A percentile compares a stretch with the other conserved stretches of the same genome.
These are phyloP conservation scores for Hypsibius dujardini DNA, from an alignment of 1,140 invertebrate species.

Conservation along the genomic window DNA sequence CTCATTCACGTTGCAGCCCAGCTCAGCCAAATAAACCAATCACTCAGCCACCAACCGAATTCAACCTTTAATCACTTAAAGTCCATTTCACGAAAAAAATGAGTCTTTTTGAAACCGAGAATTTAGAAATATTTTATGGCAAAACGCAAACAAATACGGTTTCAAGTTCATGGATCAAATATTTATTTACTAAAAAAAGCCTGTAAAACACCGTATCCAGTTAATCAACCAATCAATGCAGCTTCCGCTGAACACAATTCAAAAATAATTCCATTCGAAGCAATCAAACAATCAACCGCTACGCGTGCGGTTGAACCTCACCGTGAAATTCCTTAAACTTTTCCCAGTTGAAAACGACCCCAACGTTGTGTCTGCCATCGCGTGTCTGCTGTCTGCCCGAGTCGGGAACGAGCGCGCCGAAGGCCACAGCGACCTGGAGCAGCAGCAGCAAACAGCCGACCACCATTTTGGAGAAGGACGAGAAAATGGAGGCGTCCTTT, in stretches of 20 bases:
- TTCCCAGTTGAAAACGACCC: conserved; percentile 6
- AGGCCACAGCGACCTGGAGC: not conserved
- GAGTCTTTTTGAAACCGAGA: too few relatives aligned
- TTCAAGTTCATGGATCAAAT: too few relatives aligned
- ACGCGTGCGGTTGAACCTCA: not conserved
- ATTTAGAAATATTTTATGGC: too few relatives aligned
- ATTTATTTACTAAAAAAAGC: too few relatives aligned
- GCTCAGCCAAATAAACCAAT: too few relatives aligned
- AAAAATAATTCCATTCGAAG: too few relatives aligned
- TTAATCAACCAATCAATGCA: conserved; percentile 9
- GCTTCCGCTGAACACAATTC: not conserved
- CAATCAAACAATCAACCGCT: conserved; percentile 2
- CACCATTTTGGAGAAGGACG: not conserved
- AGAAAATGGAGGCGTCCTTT: too few relatives aligned
- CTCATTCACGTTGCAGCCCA: too few relatives aligned
- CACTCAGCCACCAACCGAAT: too few relatives aligned
- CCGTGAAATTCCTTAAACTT: conserved; percentile 4
- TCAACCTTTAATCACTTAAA: too few relatives aligned
- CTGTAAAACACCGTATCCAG: not conserved
- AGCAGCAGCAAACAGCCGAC: not conserved
- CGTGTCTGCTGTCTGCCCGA: not conserved
- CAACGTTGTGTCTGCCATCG: not conserved
- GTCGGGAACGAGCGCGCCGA: not conserved
- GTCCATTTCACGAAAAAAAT: too few relatives aligned
- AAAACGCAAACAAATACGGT: too few relatives aligned